These are phyloP conservation scores for Dysmachus trigonus DNA, from an alignment of 2,888 invertebrate species.

Conservation along the genomic window DNA sequence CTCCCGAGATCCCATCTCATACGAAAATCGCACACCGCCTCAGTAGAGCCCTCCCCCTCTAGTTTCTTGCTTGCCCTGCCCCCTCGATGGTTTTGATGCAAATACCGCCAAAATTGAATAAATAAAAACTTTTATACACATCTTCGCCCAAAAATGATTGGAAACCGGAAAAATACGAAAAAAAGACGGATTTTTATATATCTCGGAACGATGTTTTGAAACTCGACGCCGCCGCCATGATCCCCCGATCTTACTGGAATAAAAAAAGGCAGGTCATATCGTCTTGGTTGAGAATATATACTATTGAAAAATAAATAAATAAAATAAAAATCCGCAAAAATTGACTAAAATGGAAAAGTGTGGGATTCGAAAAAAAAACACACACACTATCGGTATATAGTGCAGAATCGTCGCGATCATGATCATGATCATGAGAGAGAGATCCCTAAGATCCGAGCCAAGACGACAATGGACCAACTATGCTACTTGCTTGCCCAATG, in stretches of 20 bases:
- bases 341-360: neutral
- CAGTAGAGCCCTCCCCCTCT: neutral
- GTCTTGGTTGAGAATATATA: neutral
- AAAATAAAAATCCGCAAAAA: neutral
- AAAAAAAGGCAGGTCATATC: neutral
- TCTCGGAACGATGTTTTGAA: neutral
- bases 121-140: neutral
- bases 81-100: neutral
- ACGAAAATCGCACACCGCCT: neutral
- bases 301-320: neutral
- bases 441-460: neutral
- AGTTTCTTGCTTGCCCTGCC: neutral
- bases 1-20: neutral
- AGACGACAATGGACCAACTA: neutral
- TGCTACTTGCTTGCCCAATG: constrained; percentile 13
- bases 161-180: neutral
- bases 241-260: neutral
- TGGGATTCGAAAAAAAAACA: neutral
- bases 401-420: neutral
- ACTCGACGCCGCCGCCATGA: constrained; percentile 35
- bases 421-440: neutral
- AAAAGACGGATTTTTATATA: neutral
- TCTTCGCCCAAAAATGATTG: neutral
- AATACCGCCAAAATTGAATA: neutral
- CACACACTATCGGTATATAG: neutral